Percentiles rank a stretch among this genome's conserved stretches.
These are phyloP conservation scores for Oceanodroma leucorhoa DNA, from an alignment of 2,797 vertebrate genomes.

Conservation along the genomic window DNA sequence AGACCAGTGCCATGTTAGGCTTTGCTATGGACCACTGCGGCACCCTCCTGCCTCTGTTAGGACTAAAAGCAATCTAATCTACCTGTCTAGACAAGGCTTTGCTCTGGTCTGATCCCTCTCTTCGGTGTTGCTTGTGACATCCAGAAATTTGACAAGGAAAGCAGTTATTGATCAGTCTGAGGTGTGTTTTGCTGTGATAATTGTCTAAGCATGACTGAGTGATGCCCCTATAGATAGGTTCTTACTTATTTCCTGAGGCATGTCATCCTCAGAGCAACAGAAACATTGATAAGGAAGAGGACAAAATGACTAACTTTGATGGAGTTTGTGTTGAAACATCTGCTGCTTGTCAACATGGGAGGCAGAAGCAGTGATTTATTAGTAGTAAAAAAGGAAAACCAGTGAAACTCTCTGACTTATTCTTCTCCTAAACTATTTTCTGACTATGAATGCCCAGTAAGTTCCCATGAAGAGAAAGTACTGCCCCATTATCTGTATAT, in stretches of 20 bases:
- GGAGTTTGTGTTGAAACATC: slow-evolving; percentile 32
- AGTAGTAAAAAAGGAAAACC: not conserved
- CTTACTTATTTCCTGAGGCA: slow-evolving; percentile 46
- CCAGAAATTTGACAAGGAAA: slow-evolving; percentile 70
- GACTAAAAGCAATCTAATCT: slow-evolving; percentile 64
- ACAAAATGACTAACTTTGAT: slow-evolving; percentile 61
- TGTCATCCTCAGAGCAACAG: slow-evolving; percentile 4
- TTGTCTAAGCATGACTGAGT: slow-evolving; percentile 64
- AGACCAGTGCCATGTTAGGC: not conserved
- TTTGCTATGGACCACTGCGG: not conserved
- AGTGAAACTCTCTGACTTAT: not conserved
- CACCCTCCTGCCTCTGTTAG: not conserved
- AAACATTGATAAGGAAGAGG: slow-evolving; percentile 57
- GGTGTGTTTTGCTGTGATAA: slow-evolving; percentile 52
- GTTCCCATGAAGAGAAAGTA: not conserved
- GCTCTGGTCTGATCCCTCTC: slow-evolving; percentile 55
- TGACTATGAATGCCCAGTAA: not conserved
- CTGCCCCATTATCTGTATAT: not conserved
- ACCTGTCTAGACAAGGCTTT: slow-evolving; percentile 65
- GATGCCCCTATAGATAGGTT: slow-evolving; percentile 41
- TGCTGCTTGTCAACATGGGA: slow-evolving; percentile 42
- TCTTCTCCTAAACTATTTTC: not conserved
- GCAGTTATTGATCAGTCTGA: slow-evolving; percentile 56
- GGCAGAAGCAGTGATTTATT: slow-evolving; percentile 36
- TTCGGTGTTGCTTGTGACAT: slow-evolving; percentile 50